phyloP scores from a whole-genome alignment of 2,888 invertebrate species.

The Lepetodrilus schrolli region DNA sequence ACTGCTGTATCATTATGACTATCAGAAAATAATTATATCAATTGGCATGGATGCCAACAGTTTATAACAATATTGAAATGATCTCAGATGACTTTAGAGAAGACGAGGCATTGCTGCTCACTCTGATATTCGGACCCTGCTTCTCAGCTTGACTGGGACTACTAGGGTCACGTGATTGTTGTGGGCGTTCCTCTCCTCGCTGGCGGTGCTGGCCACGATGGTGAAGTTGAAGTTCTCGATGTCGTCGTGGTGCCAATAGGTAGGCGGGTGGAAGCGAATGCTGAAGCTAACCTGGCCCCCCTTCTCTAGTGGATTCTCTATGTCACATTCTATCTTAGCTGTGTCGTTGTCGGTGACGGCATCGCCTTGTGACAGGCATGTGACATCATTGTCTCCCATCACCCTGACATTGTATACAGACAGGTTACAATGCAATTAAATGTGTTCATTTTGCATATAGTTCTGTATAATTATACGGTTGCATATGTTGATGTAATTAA shows the following conservation, averaged over 20 bases:
- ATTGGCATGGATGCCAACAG: too few relatives aligned
- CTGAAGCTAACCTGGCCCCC: slow-evolving; percentile 36
- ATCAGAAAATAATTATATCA: too few relatives aligned
- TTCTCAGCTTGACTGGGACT: slow-evolving; percentile 43
- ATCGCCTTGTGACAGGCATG: slow-evolving; percentile 32
- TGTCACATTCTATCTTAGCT: slow-evolving; percentile 37
- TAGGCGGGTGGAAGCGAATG: slow-evolving; percentile 38
- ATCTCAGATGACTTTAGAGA: too few relatives aligned
- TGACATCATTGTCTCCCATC: slow-evolving; percentile 38
- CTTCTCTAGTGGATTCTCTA: slow-evolving; percentile 34
- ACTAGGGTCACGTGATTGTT: slow-evolving; percentile 40
- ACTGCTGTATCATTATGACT: too few relatives aligned
- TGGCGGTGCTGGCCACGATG: slow-evolving; percentile 43
- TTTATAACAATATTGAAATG: too few relatives aligned
- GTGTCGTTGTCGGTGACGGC: neutral
- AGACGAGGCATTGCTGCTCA: slow-evolving; percentile 36
- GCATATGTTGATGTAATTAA: too few relatives aligned
- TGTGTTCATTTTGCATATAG: too few relatives aligned
- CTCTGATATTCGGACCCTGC: slow-evolving; percentile 48
- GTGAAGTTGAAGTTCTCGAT: slow-evolving; percentile 37
- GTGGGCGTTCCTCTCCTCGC: slow-evolving; percentile 32
- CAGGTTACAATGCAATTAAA: neutral
- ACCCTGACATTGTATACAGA: neutral
- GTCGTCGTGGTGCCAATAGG: slow-evolving; percentile 33
- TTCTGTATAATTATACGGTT: too few relatives aligned